These are phyloP conservation scores for Zaprionus ornatus DNA, from an alignment of 1,140 invertebrate species.

Conservation along the genomic window DNA sequence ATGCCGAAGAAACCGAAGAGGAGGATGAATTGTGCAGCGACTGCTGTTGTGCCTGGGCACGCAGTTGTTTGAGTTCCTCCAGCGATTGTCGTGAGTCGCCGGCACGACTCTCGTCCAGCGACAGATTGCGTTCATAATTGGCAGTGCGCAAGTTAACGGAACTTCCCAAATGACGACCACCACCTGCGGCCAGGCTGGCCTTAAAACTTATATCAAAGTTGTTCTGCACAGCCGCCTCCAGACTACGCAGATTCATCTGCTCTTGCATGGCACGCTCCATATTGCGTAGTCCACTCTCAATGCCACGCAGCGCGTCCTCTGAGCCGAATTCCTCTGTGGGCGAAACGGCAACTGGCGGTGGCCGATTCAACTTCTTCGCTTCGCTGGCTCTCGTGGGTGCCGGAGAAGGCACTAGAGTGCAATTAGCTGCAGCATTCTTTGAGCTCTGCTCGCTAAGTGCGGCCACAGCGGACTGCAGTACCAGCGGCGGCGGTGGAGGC, in stretches of 20 bases:
- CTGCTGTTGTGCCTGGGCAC: slow-evolving; percentile 74
- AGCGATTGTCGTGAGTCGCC: slow-evolving; percentile 72
- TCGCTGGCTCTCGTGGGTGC: slow-evolving; percentile 75
- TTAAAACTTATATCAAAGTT: slow-evolving; percentile 82
- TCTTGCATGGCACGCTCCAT: slow-evolving; percentile 84
- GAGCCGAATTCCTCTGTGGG: slow-evolving; percentile 82
- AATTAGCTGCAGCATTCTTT: slow-evolving; percentile 49
- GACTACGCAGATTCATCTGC: slow-evolving; percentile 79
- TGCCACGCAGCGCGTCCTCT: slow-evolving; percentile 80
- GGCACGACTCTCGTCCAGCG: slow-evolving; percentile 68
- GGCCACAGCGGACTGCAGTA: slow-evolving; percentile 65
- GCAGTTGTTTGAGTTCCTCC: slow-evolving; percentile 76
- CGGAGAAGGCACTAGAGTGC: slow-evolving; percentile 66
- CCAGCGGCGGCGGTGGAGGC: slow-evolving; percentile 61
- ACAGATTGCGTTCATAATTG: slow-evolving; percentile 74
- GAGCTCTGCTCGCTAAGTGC: slow-evolving; percentile 67
- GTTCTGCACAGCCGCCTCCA: slow-evolving; percentile 75
- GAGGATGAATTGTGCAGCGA: slow-evolving; percentile 70
- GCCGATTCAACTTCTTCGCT: slow-evolving; percentile 65
- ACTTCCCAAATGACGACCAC: slow-evolving; percentile 60
- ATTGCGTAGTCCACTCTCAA: slow-evolving; percentile 81
- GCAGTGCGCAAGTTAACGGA: slow-evolving; percentile 66
- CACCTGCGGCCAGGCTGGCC: slow-evolving; percentile 65
- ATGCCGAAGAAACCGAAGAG: slow-evolving; percentile 48
- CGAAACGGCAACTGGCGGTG: slow-evolving; percentile 41